Percentiles rank a stretch among this genome's conserved stretches.
Evolutionary conservation across 92 coral and sea anemone genomes (phyloP).

Genomic region (Diadumene lineata): DNA sequence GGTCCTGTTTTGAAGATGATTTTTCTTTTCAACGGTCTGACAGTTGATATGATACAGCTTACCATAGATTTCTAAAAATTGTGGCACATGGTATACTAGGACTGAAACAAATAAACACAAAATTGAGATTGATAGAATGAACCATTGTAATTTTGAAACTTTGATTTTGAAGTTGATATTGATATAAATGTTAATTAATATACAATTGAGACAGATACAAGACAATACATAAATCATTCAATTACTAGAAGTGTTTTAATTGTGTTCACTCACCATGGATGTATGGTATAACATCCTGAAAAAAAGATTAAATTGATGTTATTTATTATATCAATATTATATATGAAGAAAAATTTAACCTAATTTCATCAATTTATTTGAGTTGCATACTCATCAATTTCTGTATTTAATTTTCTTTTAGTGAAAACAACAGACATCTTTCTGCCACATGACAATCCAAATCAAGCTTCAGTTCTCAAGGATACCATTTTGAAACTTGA

Average conservation of each 20-base stretch:
- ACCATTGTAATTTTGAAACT: background rate
- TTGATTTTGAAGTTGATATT: background rate
- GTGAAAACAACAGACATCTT: no score
- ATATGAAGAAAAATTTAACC: background rate
- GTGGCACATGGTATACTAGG: conserved; percentile 50
- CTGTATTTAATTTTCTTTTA: no score
- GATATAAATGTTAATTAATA: background rate
- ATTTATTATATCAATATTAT: background rate
- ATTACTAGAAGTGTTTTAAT: background rate
- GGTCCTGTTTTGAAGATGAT: conserved; percentile 42
- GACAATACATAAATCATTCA: background rate
- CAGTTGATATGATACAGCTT: conserved; percentile 37
- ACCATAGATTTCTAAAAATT: conserved; percentile 34
- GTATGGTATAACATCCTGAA: conserved; percentile 36
- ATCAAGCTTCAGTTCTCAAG: no score
- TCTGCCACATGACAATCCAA: no score
- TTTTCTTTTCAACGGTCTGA: conserved; percentile 57
- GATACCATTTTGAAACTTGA: no score
- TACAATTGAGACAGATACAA: background rate
- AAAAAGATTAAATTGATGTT: background rate
- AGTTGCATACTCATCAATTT: conserved; percentile 6
- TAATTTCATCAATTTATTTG: background rate
- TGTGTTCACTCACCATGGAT: conserved; percentile 37
- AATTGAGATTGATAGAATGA: background rate
- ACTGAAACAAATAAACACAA: conserved; percentile 24